Percentiles rank a stretch among this genome's conserved stretches.
Evolutionary conservation across 1,140 invertebrate species (phyloP).

Genomic region (Lepidostoma basale): DNA sequence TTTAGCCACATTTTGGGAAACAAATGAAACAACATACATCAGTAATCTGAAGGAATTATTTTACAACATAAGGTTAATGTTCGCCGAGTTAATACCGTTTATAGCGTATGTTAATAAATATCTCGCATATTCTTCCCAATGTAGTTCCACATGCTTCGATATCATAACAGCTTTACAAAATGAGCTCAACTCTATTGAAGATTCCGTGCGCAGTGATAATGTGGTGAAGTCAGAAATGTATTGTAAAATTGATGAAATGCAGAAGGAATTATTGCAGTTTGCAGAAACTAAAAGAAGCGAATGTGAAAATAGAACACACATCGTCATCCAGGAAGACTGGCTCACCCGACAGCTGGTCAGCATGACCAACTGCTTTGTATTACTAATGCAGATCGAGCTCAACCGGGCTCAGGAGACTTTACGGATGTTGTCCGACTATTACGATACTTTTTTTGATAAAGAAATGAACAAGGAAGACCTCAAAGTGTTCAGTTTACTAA

Average conservation of each 20-base stretch:
- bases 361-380: slow-evolving; percentile 6
- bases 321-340: slow-evolving; percentile 19
- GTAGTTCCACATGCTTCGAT: not conserved
- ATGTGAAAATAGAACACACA: not conserved
- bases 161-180: slow-evolving; percentile 18
- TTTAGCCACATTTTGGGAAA: slow-evolving; percentile 22
- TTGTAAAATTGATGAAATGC: slow-evolving; percentile 16
- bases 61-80: slow-evolving; percentile 14
- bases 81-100: slow-evolving; percentile 9
- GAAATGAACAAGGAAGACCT: not conserved
- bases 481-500: slow-evolving; percentile 1
- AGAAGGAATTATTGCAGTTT: slow-evolving; percentile 9
- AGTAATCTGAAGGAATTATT: slow-evolving; percentile 18
- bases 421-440: slow-evolving; percentile 13
- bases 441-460: slow-evolving; percentile 13
- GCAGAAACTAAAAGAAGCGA: not conserved
- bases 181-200: slow-evolving; percentile 14
- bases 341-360: not conserved
- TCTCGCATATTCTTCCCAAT: not conserved
- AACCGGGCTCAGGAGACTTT: slow-evolving; percentile 24
- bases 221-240: slow-evolving; percentile 16
- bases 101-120: not conserved
- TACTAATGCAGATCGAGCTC: slow-evolving; percentile 18
- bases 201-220: not conserved
- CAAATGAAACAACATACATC: slow-evolving; percentile 14